Conservation (phyloP, 2,888 invertebrate species). For the Seladonia tumulorum region DNA sequence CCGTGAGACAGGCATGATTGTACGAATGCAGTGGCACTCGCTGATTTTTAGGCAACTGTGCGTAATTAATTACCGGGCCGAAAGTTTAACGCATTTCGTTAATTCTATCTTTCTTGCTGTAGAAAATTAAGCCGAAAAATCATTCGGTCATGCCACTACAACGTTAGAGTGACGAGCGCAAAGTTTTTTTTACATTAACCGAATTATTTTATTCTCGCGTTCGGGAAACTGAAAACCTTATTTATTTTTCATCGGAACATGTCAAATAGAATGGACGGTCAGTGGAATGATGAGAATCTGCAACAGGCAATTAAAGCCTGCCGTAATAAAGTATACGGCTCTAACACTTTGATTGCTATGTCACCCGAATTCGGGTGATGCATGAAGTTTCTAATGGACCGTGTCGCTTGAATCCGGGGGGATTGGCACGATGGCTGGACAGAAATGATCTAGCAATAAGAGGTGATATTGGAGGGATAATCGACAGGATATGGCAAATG, state of each 20-base stretch:
- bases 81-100: neutral
- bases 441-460: neutral
- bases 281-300: neutral
- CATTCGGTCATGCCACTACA: too few species aligned
- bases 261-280: neutral
- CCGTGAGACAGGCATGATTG: neutral
- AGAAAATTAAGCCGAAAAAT: too few species aligned
- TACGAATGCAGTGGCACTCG: neutral
- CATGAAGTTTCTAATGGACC: neutral
- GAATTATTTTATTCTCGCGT: too few species aligned
- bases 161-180: too few species aligned
- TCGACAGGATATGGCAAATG: neutral
- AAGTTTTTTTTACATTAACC: too few species aligned
- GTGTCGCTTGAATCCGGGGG: neutral
- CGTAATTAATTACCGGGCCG: neutral
- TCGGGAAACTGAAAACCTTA: neutral
- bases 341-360: neutral
- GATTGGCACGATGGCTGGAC: neutral
- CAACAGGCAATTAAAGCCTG: neutral
- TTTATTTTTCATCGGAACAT: neutral
- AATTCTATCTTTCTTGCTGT: neutral
- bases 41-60: neutral
- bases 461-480: neutral
- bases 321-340: neutral
- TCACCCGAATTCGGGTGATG: slow-evolving; percentile 6